Percentiles rank a stretch among this genome's conserved stretches.
Conservation (phyloP, 2,888 invertebrate genomes). For the Ophion slaviceki region DNA sequence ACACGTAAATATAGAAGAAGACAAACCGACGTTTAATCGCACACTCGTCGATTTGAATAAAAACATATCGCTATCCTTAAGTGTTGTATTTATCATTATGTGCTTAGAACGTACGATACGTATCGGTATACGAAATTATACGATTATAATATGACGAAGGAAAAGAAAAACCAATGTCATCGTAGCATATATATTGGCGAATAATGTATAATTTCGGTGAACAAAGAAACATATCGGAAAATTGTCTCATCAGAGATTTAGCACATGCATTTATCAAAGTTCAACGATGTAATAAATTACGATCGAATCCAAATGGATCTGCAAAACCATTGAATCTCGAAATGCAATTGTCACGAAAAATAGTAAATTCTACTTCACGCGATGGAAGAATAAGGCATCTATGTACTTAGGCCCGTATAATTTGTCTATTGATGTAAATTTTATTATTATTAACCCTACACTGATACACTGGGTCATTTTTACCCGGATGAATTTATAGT, state of each 20-base stretch:
- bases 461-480: too few species aligned
- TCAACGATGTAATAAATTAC: constrained; percentile 21
- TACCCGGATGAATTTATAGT: too few species aligned
- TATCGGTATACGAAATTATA: constrained; percentile 1
- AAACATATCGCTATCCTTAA: constrained; percentile 63
- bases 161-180: background rate
- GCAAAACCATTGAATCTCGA: constrained; percentile 16
- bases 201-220: constrained; percentile 6
- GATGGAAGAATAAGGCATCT: constrained; percentile 3
- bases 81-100: constrained; percentile 42
- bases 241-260: constrained; percentile 20
- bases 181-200: constrained; percentile 30
- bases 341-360: constrained; percentile 29
- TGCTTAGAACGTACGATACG: background rate
- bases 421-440: constrained; percentile 20
- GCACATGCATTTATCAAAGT: constrained; percentile 10
- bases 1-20: background rate
- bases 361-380: constrained; percentile 18
- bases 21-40: constrained; percentile 46
- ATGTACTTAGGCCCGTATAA: background rate
- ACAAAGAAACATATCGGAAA: constrained; percentile 50
- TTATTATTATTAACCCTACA: background rate
- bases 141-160: background rate
- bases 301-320: constrained; percentile 28
- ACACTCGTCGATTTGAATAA: constrained; percentile 40